These are phyloP conservation scores for Drosophila peninsularis DNA, from an alignment of 2,888 invertebrate genomes.

Conservation along the genomic window DNA sequence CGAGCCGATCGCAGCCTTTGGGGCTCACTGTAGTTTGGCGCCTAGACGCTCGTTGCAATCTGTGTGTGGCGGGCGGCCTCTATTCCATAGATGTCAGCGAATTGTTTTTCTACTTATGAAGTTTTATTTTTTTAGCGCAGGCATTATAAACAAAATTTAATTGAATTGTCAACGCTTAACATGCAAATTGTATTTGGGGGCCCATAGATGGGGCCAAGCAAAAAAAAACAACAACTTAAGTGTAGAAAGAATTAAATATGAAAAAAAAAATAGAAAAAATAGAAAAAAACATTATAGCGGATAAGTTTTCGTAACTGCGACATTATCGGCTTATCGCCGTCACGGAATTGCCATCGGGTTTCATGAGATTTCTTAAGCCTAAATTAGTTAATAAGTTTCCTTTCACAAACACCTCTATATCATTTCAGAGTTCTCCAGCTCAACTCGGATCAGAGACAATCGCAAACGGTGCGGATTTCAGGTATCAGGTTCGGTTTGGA, in stretches of 20 bases:
- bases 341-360: not conserved
- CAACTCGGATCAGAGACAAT: not conserved
- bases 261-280: not conserved
- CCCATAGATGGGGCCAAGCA: conserved; percentile 31
- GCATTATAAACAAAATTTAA: conserved; percentile 56
- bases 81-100: conserved; percentile 18
- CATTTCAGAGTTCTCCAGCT: not conserved
- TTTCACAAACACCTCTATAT: not conserved
- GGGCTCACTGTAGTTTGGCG: conserved; percentile 43
- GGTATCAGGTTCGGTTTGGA: not conserved
- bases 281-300: not conserved
- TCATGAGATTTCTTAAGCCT: conserved; percentile 13
- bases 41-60: conserved; percentile 22
- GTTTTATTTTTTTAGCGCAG: conserved; percentile 6
- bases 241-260: conserved; percentile 7
- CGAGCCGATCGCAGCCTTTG: not conserved
- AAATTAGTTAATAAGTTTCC: conserved; percentile 9
- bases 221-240: not conserved
- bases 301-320: conserved; percentile 11
- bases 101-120: conserved; percentile 20
- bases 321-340: conserved; percentile 8
- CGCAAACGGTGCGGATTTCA: not conserved
- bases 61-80: conserved; percentile 21
- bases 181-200: conserved; percentile 32
- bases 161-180: conserved; percentile 66